These are phyloP conservation scores for Bagarius yarrelli DNA, from an alignment of 2,113 vertebrate species.

Conservation along the genomic window DNA sequence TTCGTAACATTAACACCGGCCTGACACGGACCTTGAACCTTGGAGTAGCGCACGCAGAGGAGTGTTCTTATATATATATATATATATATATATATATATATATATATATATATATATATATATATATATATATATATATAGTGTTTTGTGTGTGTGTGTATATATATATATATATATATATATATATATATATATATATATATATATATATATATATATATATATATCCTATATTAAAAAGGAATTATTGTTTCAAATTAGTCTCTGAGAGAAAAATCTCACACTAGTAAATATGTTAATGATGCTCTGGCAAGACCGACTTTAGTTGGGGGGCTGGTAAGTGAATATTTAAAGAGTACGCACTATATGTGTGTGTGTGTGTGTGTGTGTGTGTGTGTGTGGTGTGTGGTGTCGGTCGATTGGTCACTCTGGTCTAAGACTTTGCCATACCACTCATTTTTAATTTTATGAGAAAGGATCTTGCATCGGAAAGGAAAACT, in stretches of 20 bases:
- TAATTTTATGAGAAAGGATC: slow-evolving; percentile 15
- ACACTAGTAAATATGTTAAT: background rate
- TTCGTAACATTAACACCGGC: slow-evolving; percentile 47
- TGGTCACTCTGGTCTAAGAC: slow-evolving; percentile 48
- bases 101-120: too few species aligned
- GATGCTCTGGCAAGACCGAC: slow-evolving; percentile 8
- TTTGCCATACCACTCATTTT: slow-evolving; percentile 46
- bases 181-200: too few species aligned
- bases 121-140: too few species aligned
- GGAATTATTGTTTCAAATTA: background rate
- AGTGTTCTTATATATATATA: too few species aligned
- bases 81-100: too few species aligned
- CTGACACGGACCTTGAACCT: slow-evolving; percentile 58
- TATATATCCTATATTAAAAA: too few species aligned
- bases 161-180: too few species aligned
- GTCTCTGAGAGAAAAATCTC: background rate
- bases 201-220: too few species aligned
- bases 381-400: background rate
- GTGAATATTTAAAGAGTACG: slow-evolving; percentile 10
- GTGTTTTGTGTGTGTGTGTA: too few species aligned
- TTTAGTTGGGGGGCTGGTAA: slow-evolving; percentile 7
- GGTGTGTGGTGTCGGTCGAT: too few species aligned
- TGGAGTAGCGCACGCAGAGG: slow-evolving; percentile 22
- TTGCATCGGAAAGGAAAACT: slow-evolving; percentile 18
- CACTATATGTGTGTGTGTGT: slow-evolving; percentile 16